Percentiles rank a stretch among this genome's conserved stretches.
These are phyloP conservation scores for Apteryx mantelli DNA, from an alignment of 2,113 vertebrate genomes.

Conservation along the genomic window DNA sequence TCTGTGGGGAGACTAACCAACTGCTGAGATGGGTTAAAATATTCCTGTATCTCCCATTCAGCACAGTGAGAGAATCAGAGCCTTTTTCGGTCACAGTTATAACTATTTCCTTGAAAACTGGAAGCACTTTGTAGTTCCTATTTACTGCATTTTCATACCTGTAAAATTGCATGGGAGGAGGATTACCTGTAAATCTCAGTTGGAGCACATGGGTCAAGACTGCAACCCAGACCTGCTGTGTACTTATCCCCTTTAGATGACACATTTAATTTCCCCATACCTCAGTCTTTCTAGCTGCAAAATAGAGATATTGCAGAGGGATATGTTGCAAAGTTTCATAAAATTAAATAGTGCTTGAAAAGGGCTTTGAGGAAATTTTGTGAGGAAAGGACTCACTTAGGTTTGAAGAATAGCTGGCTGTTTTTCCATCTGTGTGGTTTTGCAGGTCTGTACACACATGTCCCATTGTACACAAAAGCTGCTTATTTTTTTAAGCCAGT, in stretches of 20 bases:
- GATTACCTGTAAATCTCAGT: not conserved
- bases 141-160: not conserved
- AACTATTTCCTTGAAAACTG: not conserved
- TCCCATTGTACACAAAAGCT: constrained; percentile 48
- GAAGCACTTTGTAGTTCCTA: not conserved
- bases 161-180: not conserved
- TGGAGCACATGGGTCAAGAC: fast-evolving
- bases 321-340: not conserved
- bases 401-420: constrained; percentile 52
- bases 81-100: not conserved
- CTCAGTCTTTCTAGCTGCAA: not conserved
- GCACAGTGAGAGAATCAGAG: not conserved
- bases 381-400: constrained; percentile 17
- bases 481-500: constrained; percentile 30
- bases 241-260: fast-evolving
- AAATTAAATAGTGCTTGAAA: not conserved
- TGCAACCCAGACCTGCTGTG: fast-evolving
- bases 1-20: not conserved
- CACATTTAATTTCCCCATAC: not conserved
- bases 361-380: constrained; percentile 13
- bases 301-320: not conserved
- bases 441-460: constrained; percentile 49
- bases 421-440: not conserved
- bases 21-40: not conserved
- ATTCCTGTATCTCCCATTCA: not conserved